Percentiles rank a stretch among this genome's conserved stretches.
Conservation (phyloP, 2,797 vertebrate genomes). For the Rhyacichthys aspro region DNA sequence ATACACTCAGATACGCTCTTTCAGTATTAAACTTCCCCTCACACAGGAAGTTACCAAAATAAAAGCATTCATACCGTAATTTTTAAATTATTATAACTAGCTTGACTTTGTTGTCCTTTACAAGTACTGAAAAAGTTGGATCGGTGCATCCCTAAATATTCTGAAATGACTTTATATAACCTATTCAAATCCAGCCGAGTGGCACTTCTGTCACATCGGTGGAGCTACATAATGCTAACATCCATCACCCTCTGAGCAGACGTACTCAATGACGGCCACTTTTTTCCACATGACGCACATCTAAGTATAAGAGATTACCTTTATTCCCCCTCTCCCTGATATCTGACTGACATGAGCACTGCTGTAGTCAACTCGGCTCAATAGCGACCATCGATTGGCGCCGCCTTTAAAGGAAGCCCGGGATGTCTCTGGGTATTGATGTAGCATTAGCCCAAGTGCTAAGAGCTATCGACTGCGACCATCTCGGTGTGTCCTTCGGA, state of each 20-base stretch:
- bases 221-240: slow-evolving; percentile 7
- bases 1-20: no score
- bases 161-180: no score
- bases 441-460: slow-evolving; percentile 48
- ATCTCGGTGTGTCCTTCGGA: slow-evolving; percentile 35
- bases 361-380: slow-evolving; percentile 26
- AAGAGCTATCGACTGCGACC: slow-evolving; percentile 53
- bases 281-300: slow-evolving; percentile 33
- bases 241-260: slow-evolving; percentile 30
- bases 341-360: slow-evolving; percentile 29
- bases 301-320: slow-evolving; percentile 24
- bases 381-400: slow-evolving; percentile 34
- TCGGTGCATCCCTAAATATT: no score
- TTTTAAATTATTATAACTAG: no score
- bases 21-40: no score
- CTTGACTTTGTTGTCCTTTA: no score
- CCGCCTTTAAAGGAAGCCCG: slow-evolving; percentile 22
- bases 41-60: no score
- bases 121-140: no score
- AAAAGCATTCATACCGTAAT: no score
- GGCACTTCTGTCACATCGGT: not conserved
- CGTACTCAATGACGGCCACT: slow-evolving; percentile 28
- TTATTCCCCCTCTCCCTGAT: slow-evolving; percentile 9
- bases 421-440: slow-evolving; percentile 53
- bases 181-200: slow-evolving; percentile 14